Conservation (phyloP, 2,113 vertebrate species). For the Abramis brama region DNA sequence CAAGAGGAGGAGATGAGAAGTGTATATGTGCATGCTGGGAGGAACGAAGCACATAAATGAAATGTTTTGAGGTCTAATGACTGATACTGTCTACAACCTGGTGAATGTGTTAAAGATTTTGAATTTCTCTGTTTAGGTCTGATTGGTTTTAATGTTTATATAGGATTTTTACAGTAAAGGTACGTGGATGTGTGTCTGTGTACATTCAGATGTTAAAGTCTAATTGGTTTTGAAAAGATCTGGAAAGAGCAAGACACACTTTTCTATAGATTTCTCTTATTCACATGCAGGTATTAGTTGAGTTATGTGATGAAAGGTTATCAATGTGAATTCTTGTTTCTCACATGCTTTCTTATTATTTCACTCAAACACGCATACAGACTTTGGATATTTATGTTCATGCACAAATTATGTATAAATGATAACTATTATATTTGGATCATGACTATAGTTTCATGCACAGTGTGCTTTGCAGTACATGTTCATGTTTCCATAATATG, state of each 20-base stretch:
- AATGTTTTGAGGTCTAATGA: conserved; percentile 24
- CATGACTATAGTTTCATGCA: neutral
- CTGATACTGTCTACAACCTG: conserved; percentile 9
- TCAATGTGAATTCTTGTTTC: neutral
- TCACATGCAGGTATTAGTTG: conserved; percentile 33
- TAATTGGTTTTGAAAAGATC: conserved; percentile 73
- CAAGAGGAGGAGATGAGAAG: conserved; percentile 62
- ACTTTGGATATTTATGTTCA: neutral
- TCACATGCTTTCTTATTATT: neutral
- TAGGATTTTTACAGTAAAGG: conserved; percentile 61
- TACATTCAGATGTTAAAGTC: conserved; percentile 53
- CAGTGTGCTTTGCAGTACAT: neutral
- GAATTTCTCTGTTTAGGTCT: conserved; percentile 74
- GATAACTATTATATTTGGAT: neutral
- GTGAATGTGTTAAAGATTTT: conserved; percentile 67
- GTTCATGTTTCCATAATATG: neutral
- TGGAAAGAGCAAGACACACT: conserved; percentile 77
- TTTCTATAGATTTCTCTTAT: conserved; percentile 65
- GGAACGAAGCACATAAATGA: conserved; percentile 8
- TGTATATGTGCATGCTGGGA: conserved; percentile 1
- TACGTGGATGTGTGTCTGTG: conserved; percentile 52
- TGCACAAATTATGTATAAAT: neutral
- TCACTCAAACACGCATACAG: no score
- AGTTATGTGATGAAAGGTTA: conserved; percentile 9
- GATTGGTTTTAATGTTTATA: conserved; percentile 64